A percentile compares a stretch with the other conserved stretches of the same genome.
phyloP scores from a whole-genome alignment of 2,888 invertebrate genomes.

The Drosophila trichaetosa region DNA sequence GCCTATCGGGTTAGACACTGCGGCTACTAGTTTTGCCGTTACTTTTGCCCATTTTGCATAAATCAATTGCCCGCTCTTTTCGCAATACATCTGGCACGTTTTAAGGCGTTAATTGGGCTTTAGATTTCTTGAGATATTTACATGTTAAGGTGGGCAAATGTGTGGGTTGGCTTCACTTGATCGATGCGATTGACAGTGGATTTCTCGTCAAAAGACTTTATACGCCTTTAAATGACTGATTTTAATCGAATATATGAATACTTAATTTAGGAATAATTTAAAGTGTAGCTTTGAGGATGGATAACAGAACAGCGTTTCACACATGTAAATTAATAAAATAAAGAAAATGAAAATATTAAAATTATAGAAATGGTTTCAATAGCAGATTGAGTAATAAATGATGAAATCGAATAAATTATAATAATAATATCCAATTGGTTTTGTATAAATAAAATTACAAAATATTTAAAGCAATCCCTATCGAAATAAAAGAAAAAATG shows the following conservation, averaged over 20 bases:
- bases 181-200: conserved; percentile 29
- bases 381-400: rapidly evolving
- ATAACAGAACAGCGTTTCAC: background rate
- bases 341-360: background rate
- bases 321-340: background rate
- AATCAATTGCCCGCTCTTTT: conserved; percentile 57
- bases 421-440: background rate
- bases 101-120: conserved; percentile 64
- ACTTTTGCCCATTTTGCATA: conserved; percentile 41
- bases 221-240: background rate
- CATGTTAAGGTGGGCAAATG: conserved; percentile 10
- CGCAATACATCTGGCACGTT: conserved; percentile 66
- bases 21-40: conserved; percentile 40
- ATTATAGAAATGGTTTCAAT: background rate
- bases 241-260: background rate
- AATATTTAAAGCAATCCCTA: too few relatives aligned
- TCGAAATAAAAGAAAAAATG: too few relatives aligned
- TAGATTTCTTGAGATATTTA: conserved; percentile 22
- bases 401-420: background rate
- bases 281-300: background rate
- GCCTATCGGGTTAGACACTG: conserved; percentile 33
- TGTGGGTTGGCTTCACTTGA: conserved; percentile 21
- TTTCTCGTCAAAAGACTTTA: background rate
- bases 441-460: background rate
- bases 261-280: background rate